Evolutionary conservation across 2,113 vertebrate genomes (phyloP), one percentile per base, ranked within the genome.

Genomic region (Apaloderma vittatum): DNA sequence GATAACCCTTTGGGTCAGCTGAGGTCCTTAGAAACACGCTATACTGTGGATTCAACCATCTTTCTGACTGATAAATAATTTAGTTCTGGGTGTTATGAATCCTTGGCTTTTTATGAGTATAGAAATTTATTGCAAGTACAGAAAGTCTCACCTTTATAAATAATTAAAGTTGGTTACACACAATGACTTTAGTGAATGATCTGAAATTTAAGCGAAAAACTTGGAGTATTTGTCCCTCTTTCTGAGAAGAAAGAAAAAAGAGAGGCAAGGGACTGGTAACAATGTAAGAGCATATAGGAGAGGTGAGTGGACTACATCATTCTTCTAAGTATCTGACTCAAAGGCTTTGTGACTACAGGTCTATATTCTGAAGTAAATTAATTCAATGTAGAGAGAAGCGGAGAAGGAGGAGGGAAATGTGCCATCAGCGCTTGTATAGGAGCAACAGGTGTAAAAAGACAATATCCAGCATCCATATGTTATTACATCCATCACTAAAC

Each of bases 121-220:
- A 91, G 22, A 82, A 72, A 93, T 91, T 93, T 95, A 94, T 94
- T 91, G 89, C 89, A 49, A 96, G 93, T 75, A 87, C 84, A 89
- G 76, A 72, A 95, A 94, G 76, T 82, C 70, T 96, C 84, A 88
- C 93, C 91, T 97, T 89, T 91, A 94, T 97, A 82, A 94, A 97
- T 95, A 91, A 93, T 96, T 93, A 49, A 95, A 75, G 61, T 9
- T 93, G 73, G 94, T 94, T 96, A 94, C 89, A 95, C 70, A 93
- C 46, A 68, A 89, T 26, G 48, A 84, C 88, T 92, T 88, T 11
- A 63, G 94, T 6, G 52, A 94, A 85, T 87, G 45, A 79, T 87
- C 80, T 93, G 73, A 89, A 93, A 94, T 91, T 78, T 61, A 89
- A 93, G 96, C 70, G 32, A 34, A 91, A 92, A 95, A 95, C 86